Evolutionary conservation across 2,797 vertebrate genomes (phyloP).

Genomic region (Chaetophractus vellerosus): DNA sequence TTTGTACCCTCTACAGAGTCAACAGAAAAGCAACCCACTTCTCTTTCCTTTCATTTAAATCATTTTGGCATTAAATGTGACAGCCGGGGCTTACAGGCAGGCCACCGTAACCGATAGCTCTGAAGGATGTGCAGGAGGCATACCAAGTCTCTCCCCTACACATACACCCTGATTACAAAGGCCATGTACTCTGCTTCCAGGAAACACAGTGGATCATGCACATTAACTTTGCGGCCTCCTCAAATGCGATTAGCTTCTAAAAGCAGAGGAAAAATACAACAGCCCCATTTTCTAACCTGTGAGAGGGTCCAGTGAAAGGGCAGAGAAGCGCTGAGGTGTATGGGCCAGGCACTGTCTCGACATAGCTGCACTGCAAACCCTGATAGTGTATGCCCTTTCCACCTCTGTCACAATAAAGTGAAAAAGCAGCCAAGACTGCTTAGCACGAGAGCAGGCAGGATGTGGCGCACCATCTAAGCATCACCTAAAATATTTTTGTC

Average conservation of each 20-base stretch:
- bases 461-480: background rate
- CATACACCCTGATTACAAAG: background rate
- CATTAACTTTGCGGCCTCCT: accelerated
- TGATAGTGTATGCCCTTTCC: background rate
- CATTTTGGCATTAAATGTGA: background rate
- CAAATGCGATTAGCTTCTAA: background rate
- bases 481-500: background rate
- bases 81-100: accelerated
- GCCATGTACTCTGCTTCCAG: background rate
- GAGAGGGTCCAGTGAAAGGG: background rate
- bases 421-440: background rate
- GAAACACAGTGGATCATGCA: background rate
- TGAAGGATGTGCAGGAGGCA: background rate
- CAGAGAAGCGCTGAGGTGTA: background rate
- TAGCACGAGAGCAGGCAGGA: background rate
- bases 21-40: background rate
- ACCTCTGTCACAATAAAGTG: too few species aligned
- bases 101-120: background rate
- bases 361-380: too few species aligned
- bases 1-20: background rate
- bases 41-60: background rate
- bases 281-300: background rate
- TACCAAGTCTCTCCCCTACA: accelerated
- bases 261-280: background rate
- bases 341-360: background rate